Percentiles rank a stretch among this genome's conserved stretches.
Evolutionary conservation across 2,113 vertebrate species (phyloP).

Genomic region (human (Homo sapiens)): GRCh38 chr20:19684001-19684500

Average conservation of each 20-base stretch:
- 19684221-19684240: constrained; percentile 97
- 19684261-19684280: constrained; percentile 99
- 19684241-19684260: constrained; percentile 98
- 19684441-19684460: neutral
- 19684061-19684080: neutral
- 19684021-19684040: neutral
- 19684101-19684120: neutral
- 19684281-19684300: constrained; percentile 97
- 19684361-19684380: neutral
- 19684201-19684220: constrained; percentile 98
- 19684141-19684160: neutral
- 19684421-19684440: neutral
- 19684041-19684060: too few relatives aligned
- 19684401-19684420: neutral
- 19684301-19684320: constrained; percentile 99
- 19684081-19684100: neutral
- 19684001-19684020: neutral
- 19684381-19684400: neutral
- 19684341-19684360: neutral
- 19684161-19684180: constrained; percentile 86
- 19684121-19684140: neutral
- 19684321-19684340: constrained; percentile 98
- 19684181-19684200: constrained; percentile 94
- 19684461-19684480: neutral
- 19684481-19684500: neutral